phyloP scores from a whole-genome alignment of 2,797 vertebrate genomes.

The Neosalanx taihuensis region DNA sequence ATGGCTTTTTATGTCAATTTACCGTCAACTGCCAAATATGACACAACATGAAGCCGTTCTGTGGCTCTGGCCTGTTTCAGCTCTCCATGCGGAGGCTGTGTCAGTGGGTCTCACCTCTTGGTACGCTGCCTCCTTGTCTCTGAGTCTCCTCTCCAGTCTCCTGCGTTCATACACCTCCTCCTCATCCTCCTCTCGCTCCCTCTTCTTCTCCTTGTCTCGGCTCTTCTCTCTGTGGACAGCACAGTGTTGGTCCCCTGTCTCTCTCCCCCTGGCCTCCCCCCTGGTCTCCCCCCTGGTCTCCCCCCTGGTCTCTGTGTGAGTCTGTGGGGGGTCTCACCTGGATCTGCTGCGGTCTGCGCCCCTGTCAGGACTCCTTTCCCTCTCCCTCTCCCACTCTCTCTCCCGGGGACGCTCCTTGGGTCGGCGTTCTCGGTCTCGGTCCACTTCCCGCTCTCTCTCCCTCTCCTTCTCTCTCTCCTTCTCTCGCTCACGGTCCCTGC shows the following conservation, averaged over 20 bases:
- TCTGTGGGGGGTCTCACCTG: conserved; percentile 68
- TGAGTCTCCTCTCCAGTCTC: conserved; percentile 92
- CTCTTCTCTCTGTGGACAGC: conserved; percentile 78
- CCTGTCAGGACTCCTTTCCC: conserved; percentile 69
- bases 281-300: background rate
- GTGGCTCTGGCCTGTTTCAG: background rate
- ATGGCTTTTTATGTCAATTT: no score
- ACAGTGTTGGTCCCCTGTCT: background rate
- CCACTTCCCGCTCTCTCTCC: conserved; percentile 66
- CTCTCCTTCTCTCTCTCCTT: conserved; percentile 65
- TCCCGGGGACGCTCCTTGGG: conserved; percentile 78
- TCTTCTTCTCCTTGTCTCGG: conserved; percentile 92
- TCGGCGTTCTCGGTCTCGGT: conserved; percentile 77
- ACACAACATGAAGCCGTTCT: background rate
- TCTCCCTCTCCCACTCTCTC: conserved; percentile 49
- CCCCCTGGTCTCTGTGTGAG: background rate
- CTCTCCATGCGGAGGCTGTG: background rate
- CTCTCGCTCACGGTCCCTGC: conserved; percentile 62
- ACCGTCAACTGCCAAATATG: background rate
- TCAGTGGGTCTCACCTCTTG: conserved; percentile 80
- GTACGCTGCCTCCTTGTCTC: conserved; percentile 98
- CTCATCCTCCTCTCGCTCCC: conserved; percentile 94
- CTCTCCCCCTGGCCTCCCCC: background rate
- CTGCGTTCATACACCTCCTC: conserved; percentile 94
- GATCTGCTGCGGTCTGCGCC: conserved; percentile 82